phyloP scores from a whole-genome alignment of 2,888 invertebrate genomes.

The Endomychus coccineus region DNA sequence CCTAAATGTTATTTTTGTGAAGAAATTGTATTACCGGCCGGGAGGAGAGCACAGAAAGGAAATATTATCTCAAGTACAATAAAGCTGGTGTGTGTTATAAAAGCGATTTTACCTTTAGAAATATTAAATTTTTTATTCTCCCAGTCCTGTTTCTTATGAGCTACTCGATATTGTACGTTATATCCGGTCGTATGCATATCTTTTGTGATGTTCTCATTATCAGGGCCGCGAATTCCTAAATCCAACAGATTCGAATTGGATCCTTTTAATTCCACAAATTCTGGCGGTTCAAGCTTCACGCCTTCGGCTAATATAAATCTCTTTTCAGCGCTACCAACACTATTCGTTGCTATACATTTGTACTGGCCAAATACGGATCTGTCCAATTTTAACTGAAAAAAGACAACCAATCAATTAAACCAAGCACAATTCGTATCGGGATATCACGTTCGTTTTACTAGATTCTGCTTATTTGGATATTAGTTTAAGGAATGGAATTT shows the following conservation, averaged over 20 bases:
- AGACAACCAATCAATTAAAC: too few relatives aligned
- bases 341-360: constrained; percentile 49
- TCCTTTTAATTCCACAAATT: constrained; percentile 28
- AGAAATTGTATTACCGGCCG: too few relatives aligned
- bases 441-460: too few relatives aligned
- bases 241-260: constrained; percentile 31
- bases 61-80: too few relatives aligned
- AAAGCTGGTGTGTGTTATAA: too few relatives aligned
- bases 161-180: constrained; percentile 30
- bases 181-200: constrained; percentile 35
- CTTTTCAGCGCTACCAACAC: constrained; percentile 46
- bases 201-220: constrained; percentile 23
- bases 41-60: too few relatives aligned
- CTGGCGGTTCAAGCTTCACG: constrained; percentile 48
- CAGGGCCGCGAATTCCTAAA: constrained; percentile 32
- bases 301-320: constrained; percentile 47
- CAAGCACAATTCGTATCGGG: too few relatives aligned
- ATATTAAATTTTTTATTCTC: constrained; percentile 23
- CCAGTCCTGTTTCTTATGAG: constrained; percentile 25
- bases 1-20: too few relatives aligned
- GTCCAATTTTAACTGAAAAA: constrained; percentile 36
- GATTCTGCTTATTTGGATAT: too few relatives aligned
- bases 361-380: constrained; percentile 46
- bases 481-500: too few relatives aligned
- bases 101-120: constrained; percentile 30